A percentile compares a stretch with the other conserved stretches of the same genome.
Evolutionary conservation across 53 echinoderm and acorn worm species (phyloP).

Genomic region (Crossaster papposus): DNA sequence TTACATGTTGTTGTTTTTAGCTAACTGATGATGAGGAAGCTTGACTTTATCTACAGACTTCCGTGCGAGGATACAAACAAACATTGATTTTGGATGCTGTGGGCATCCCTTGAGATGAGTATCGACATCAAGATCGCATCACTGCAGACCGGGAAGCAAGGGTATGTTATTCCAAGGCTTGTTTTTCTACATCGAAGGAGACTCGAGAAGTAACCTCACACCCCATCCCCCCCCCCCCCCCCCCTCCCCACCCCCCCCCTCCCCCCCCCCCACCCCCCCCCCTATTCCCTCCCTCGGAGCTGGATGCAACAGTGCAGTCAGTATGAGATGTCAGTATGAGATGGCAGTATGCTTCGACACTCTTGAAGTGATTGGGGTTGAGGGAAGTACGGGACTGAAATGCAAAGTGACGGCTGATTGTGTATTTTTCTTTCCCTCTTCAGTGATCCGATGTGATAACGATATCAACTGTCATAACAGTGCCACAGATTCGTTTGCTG

Average conservation of each 20-base stretch:
- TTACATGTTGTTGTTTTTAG: background rate
- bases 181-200: background rate
- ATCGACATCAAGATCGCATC: background rate
- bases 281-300: too few relatives aligned
- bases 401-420: background rate
- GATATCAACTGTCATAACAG: background rate
- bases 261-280: too few relatives aligned
- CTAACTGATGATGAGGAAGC: too few relatives aligned
- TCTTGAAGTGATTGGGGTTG: background rate
- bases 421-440: background rate
- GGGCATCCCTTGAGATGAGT: background rate
- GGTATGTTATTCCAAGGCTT: slow-evolving; percentile 10
- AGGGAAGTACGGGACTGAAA: background rate
- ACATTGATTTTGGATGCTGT: background rate
- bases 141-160: background rate
- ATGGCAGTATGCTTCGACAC: background rate
- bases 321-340: too few relatives aligned
- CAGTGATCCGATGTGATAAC: background rate
- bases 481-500: background rate
- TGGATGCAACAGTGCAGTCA: background rate
- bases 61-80: background rate
- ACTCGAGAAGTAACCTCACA: slow-evolving; percentile 3
- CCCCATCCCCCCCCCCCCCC: too few relatives aligned
- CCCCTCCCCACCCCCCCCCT: too few relatives aligned
- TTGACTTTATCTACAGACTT: too few relatives aligned